Conservation (phyloP, 2,797 vertebrate genomes). For the Peromyscus eremicus region DNA sequence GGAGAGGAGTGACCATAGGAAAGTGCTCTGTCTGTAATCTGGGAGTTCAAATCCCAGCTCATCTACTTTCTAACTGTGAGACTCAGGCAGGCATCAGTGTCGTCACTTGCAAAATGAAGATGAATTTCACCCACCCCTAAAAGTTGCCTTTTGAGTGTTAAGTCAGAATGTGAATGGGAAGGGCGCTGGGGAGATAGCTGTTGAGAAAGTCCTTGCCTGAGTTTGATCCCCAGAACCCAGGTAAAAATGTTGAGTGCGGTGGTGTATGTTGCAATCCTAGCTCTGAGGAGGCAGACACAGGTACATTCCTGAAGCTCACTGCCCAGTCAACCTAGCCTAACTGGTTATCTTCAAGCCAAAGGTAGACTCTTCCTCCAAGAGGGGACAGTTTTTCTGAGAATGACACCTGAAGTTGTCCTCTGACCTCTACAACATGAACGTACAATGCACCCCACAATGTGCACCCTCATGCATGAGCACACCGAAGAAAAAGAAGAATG, state of each 20-base stretch:
- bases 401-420: not conserved
- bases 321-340: not conserved
- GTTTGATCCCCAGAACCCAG: not conserved
- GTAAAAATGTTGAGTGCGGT: not conserved
- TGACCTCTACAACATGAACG: not conserved
- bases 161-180: not conserved
- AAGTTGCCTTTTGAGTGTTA: not conserved
- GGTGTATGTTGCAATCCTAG: not conserved
- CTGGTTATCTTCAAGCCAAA: not conserved
- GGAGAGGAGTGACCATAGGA: not conserved
- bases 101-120: constrained; percentile 8
- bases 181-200: not conserved
- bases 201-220: not conserved
- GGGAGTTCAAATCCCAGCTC: constrained; percentile 13
- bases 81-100: not conserved
- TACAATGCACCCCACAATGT: not conserved
- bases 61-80: not conserved
- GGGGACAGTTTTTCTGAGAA: not conserved
- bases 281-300: not conserved
- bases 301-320: not conserved
- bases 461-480: not conserved
- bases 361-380: not conserved
- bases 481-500: not conserved
- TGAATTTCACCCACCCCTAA: not conserved
- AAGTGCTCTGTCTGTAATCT: not conserved